These are phyloP conservation scores for Petrosia ficiformis DNA, from an alignment of 37 sponge, comb jelly and placozoan genomes.

Conservation along the genomic window DNA sequence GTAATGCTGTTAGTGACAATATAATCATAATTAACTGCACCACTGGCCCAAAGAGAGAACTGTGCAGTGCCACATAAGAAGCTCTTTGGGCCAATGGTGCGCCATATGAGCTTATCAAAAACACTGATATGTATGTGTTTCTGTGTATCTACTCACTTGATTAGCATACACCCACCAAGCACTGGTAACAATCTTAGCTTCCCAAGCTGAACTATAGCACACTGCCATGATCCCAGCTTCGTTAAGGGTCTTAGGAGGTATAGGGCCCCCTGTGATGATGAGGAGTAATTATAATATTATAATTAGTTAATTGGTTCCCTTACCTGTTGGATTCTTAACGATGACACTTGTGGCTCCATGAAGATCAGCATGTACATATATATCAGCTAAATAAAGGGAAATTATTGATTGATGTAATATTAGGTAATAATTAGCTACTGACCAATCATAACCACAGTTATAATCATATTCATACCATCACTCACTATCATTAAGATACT, in stretches of 20 bases:
- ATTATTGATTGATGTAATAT: not conserved
- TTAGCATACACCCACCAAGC: constrained; percentile 95
- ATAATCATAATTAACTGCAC: too few species aligned
- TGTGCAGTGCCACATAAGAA: too few species aligned
- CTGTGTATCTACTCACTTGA: constrained; percentile 69
- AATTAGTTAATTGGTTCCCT: not conserved
- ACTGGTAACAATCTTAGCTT: constrained; percentile 81
- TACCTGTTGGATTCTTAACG: constrained; percentile 87
- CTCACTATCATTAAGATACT: constrained; percentile 78
- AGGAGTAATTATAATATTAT: not conserved
- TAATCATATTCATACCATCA: not conserved
- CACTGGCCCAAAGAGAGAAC: too few species aligned
- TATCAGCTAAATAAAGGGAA: constrained; percentile 54
- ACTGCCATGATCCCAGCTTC: constrained; percentile 95
- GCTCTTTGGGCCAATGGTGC: too few species aligned
- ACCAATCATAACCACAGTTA: too few species aligned
- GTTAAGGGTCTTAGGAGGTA: constrained; percentile 87
- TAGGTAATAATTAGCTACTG: not conserved
- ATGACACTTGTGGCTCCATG: constrained; percentile 95
- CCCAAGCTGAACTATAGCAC: constrained; percentile 97
- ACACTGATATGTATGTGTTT: too few species aligned
- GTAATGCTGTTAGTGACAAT: too few species aligned
- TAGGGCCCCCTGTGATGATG: constrained; percentile 44
- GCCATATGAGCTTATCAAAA: too few species aligned
- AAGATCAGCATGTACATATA: constrained; percentile 98